Conservation (phyloP, 2,888 invertebrate species). For the Cerastoderma edule region DNA sequence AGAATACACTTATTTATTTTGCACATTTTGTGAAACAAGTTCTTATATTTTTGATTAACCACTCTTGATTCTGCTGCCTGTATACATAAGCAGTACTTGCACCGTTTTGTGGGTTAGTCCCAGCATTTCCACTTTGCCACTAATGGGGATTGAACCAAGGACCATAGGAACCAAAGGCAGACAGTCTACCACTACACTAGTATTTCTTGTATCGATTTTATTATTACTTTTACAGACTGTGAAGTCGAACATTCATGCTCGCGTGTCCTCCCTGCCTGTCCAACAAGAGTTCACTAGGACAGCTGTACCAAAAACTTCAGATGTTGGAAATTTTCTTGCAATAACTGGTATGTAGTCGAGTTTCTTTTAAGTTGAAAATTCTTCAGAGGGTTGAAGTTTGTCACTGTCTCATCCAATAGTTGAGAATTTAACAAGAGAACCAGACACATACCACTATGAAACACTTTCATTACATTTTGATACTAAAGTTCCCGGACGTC, state of each 20-base stretch:
- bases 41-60: background rate
- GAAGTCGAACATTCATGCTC: slow-evolving; percentile 89
- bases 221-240: slow-evolving; percentile 78
- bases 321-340: slow-evolving; percentile 90
- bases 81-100: background rate
- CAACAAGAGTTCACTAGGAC: slow-evolving; percentile 89
- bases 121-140: background rate
- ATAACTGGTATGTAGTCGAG: slow-evolving; percentile 86
- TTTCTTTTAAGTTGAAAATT: no score
- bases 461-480: no score
- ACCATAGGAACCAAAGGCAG: background rate
- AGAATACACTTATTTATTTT: no score
- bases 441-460: no score
- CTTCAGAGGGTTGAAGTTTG: no score
- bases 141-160: background rate
- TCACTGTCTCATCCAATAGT: no score
- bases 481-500: no score
- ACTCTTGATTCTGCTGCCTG: background rate
- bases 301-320: slow-evolving; percentile 88
- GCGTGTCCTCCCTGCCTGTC: slow-evolving; percentile 87
- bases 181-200: background rate
- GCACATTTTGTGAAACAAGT: no score
- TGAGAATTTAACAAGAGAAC: no score
- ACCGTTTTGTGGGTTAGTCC: background rate
- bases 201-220: background rate